phyloP scores from a whole-genome alignment of 2,888 invertebrate genomes.

The Petrolisthes cinctipes region DNA sequence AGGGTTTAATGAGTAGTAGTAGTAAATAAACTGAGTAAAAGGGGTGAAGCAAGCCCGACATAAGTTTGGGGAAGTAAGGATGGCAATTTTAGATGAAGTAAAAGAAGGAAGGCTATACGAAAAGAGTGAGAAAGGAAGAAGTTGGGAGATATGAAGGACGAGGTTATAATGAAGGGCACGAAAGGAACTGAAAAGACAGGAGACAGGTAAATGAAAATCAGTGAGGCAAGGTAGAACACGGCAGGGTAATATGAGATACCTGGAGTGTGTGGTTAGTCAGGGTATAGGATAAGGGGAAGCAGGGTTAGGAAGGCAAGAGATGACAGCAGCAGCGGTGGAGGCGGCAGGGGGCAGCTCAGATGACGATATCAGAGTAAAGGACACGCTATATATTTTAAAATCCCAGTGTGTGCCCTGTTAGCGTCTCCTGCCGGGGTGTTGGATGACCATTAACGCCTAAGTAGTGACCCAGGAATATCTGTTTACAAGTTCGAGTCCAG shows the following conservation, averaged over 20 bases:
- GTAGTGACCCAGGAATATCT: slow-evolving; percentile 48
- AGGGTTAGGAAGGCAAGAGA: not conserved
- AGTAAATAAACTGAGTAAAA: not conserved
- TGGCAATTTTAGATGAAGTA: not conserved
- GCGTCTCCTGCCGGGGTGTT: slow-evolving; percentile 26
- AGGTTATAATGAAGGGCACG: not conserved
- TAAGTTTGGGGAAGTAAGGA: not conserved
- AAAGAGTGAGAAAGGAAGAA: not conserved
- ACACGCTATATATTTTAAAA: not conserved
- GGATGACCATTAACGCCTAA: slow-evolving; percentile 49
- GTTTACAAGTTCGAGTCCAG: slow-evolving; percentile 36
- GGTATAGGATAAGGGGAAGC: not conserved
- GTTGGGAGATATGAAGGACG: not conserved
- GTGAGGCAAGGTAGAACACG: not conserved
- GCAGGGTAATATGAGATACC: not conserved
- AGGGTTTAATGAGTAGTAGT: not conserved
- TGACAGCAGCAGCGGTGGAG: not conserved
- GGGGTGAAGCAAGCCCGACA: not conserved
- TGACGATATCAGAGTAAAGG: not conserved
- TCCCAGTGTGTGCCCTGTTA: not conserved
- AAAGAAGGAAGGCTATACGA: no score
- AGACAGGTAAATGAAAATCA: not conserved
- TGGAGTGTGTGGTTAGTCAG: no score
- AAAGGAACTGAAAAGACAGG: not conserved
- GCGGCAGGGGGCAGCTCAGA: not conserved